These are phyloP conservation scores for human DNA, from an alignment of 2,113 vertebrate species.

Conservation along the genomic window GRCh38 chr5:36481501-36482000, in stretches of 20 bases:
- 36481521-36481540: not conserved
- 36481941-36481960: not conserved
- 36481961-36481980: not conserved
- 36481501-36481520: not conserved
- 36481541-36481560: not conserved
- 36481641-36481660: not conserved
- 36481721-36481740: conserved; percentile 20
- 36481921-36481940: not conserved
- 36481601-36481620: not conserved
- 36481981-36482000: not conserved
- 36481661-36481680: not conserved
- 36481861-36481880: not conserved
- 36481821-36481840: conserved; percentile 27
- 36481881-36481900: not conserved
- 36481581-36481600: not conserved
- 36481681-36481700: conserved; percentile 44
- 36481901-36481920: not conserved
- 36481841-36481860: not conserved
- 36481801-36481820: not conserved
- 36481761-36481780: conserved; percentile 30
- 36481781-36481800: not conserved
- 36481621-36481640: not conserved
- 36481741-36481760: conserved; percentile 41
- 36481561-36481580: not conserved
- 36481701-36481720: conserved; percentile 48